Evolutionary conservation across 30 jellyfish, hydroid and myxozoan genomes (phyloP), one percentile per base, ranked within the genome.

Genomic region (Aurelia sp.): DNA sequence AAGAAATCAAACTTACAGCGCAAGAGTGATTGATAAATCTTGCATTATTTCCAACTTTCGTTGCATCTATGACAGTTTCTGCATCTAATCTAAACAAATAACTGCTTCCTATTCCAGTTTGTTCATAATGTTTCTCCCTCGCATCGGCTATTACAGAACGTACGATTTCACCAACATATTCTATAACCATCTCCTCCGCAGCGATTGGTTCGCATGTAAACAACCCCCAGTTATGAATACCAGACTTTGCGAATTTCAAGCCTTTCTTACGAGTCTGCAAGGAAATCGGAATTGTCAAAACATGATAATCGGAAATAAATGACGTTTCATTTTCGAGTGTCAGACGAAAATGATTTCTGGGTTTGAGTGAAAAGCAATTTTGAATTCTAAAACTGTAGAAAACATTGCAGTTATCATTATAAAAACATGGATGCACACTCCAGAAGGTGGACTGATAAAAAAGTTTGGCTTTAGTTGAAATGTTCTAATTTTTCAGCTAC

Each of bases 151-250:
- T 98, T 57, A 88, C 78, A 55, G 98, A 86, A 19, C 99, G 97
- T 9, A 96, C 92, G 67, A 78, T 81, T 33, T 88, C 95, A 63
- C 99, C 99, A 33, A 91, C 97, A 70, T 96, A 96, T 89, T 96
- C 99, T 62, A 97, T 79, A 4, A 96, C 98, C 96, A 96, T 86
- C 75, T 96, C 99, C 72, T 96, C 98, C 59, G 98, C 98, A 33
- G 98, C 96, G 38, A 96, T 96, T 40, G 98, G 98, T 78, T 96
- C 99, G 64, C 97, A 88, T 2, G 99, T 98, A 63, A 96, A 96
- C 87, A 96, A 84, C 24, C 99, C 99, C 99, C 99, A 96, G 53
- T 96, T 84, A 78, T 96, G 99, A n/a, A 96, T 96, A 22, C 94
- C 84, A 10, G 99, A 96, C 81, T 92, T 92, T 18, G 98, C 87